Evolutionary conservation across 2,888 invertebrate species (phyloP).

Genomic region (Slavum lentiscoides): DNA sequence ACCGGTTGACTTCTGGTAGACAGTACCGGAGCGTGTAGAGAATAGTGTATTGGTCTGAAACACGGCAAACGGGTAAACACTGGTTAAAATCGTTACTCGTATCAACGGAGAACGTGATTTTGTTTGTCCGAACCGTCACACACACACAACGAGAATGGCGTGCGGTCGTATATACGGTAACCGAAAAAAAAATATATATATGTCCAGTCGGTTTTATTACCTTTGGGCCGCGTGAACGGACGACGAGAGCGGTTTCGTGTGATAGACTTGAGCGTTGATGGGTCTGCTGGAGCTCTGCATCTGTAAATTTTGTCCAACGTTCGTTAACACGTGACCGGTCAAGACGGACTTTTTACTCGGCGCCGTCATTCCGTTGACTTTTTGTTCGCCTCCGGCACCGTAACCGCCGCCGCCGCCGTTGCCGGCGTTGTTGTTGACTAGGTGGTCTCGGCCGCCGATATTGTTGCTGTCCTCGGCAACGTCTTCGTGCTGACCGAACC

Average conservation of each 20-base stretch:
- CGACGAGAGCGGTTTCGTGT: slow-evolving; percentile 41
- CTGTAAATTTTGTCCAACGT: slow-evolving; percentile 44
- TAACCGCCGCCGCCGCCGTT: slow-evolving; percentile 8
- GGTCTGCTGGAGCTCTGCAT: slow-evolving; percentile 50
- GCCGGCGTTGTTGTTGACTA: slow-evolving; percentile 4
- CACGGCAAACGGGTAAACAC: background rate
- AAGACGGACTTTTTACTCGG: slow-evolving; percentile 21
- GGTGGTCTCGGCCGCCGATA: background rate
- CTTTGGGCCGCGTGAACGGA: slow-evolving; percentile 24
- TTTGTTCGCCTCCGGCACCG: slow-evolving; percentile 16
- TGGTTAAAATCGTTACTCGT: too few species aligned
- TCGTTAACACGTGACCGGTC: slow-evolving; percentile 29
- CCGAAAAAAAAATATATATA: too few species aligned
- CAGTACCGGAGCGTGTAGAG: slow-evolving; percentile 50
- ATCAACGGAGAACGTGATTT: too few species aligned
- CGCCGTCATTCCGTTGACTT: slow-evolving; percentile 11
- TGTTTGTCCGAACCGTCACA: too few species aligned
- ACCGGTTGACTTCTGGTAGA: slow-evolving; percentile 58
- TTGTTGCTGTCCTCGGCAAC: slow-evolving; percentile 3
- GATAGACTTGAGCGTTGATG: slow-evolving; percentile 40
- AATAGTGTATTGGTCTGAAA: slow-evolving; percentile 44
- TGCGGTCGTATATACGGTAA: too few species aligned
- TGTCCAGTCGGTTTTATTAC: background rate
- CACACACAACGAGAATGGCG: too few species aligned
- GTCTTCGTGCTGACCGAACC: slow-evolving; percentile 27